Percentiles rank a stretch among this genome's conserved stretches.
phyloP scores from a whole-genome alignment of 2,797 vertebrate genomes.

The Manis crassicaudata region DNA sequence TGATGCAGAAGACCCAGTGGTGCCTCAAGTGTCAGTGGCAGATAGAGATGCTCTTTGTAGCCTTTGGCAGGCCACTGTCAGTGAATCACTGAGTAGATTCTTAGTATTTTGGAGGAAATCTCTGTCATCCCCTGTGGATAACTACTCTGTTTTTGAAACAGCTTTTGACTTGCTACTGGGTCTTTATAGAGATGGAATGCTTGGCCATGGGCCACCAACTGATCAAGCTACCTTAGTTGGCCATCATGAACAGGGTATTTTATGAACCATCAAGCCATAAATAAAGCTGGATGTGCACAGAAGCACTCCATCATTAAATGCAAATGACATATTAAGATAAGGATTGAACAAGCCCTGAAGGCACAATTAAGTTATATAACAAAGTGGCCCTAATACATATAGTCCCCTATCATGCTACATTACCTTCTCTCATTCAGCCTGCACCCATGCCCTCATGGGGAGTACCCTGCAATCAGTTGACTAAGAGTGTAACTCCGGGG shows the following conservation, averaged over 20 bases:
- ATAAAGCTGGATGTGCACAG: not conserved
- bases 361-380: not conserved
- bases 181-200: not conserved
- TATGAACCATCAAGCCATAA: not conserved
- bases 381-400: not conserved
- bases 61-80: not conserved
- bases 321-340: not conserved
- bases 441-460: not conserved
- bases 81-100: not conserved
- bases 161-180: not conserved
- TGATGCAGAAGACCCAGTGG: not conserved
- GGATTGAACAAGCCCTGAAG: not conserved
- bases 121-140: not conserved
- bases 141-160: not conserved
- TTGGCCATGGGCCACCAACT: not conserved
- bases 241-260: not conserved
- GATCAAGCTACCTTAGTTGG: not conserved
- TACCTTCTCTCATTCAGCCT: not conserved
- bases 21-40: not conserved
- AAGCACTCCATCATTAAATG: not conserved
- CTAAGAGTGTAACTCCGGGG: not conserved
- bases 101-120: not conserved
- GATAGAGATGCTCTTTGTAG: not conserved
- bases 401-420: not conserved
- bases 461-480: not conserved